Base-by-base conservation (phyloP, 2,888 invertebrate species). In the Lomographa bimaculata region DNA sequence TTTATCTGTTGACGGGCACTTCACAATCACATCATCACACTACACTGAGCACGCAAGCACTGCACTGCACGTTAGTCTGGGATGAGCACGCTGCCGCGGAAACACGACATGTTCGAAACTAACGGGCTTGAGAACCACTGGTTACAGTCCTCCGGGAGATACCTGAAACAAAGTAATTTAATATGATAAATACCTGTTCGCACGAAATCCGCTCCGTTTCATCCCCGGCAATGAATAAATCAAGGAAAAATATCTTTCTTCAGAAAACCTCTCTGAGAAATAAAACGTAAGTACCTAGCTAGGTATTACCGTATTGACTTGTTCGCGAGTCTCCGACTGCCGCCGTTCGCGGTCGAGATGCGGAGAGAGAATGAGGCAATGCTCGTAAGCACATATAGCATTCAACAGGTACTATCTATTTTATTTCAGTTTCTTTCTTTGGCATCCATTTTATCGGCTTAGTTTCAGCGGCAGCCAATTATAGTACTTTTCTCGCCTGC, bases 21-120 rank as follows among this genome's bases (percentile, higher is more conserved):
- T 57, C 58, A 58, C 66, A 58, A 64, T 65, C 71, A 76, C 71
- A 74, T 71, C 62, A 68, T 72, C 68, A 71, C 72, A 58, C 48
- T 55, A 63, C 73, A 66, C 50, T 63, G 53, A 32, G 42, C 46
- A 39, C 29, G 53, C 32, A 30, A 46, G 35, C 59, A 64, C 59
- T 46, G 43, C 60, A 59, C 56, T 28, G 41, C 35, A 30, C 2
- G 38, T 75, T 57, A 86, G 64, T 85, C 85, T 32, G 82, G 83
- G 36, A 86, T 84, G 41, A 85, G 66, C 49, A 85, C 78, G 58
- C 65, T 76, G 48, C 61, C 77, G 54, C 76, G 71, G 47, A 75
- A 75, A 69, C 82, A 74, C 69, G 80, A 80, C 85, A 87, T 87
- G 64, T 71, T 73, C 44, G 27, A 47, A 47, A 43, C 43, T 39